These are phyloP conservation scores for Lobophora halterata DNA, from an alignment of 2,888 invertebrate species.

Conservation along the genomic window DNA sequence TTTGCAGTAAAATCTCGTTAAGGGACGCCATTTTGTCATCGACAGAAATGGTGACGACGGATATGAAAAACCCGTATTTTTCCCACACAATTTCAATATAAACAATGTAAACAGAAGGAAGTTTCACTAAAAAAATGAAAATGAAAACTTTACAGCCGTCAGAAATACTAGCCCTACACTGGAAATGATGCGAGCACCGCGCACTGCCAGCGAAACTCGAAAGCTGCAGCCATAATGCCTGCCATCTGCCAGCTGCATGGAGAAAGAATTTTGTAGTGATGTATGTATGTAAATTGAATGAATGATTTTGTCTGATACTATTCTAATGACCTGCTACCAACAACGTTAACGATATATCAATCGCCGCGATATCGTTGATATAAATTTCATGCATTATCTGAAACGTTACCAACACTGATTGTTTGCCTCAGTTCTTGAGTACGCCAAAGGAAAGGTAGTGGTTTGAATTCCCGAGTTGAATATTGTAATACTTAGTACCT, in stretches of 20 bases:
- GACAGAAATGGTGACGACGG: slow-evolving; percentile 78
- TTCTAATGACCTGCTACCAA: too few species aligned
- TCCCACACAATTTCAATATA: slow-evolving; percentile 57
- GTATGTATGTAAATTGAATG: slow-evolving; percentile 9
- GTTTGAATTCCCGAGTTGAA: too few species aligned
- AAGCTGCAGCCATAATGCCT: slow-evolving; percentile 80
- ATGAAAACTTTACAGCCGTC: slow-evolving; percentile 70
- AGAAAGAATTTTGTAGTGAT: slow-evolving; percentile 41
- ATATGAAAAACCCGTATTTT: slow-evolving; percentile 67
- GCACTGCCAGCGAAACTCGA: slow-evolving; percentile 76
- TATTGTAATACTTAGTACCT: too few species aligned
- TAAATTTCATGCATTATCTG: too few species aligned
- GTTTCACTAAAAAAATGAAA: slow-evolving; percentile 71
- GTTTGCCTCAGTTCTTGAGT: too few species aligned
- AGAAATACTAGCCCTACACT: slow-evolving; percentile 69
- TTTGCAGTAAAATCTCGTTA: slow-evolving; percentile 77
- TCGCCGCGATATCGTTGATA: too few species aligned
- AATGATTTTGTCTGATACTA: too few species aligned
- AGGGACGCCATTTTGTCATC: slow-evolving; percentile 82
- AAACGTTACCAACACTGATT: too few species aligned
- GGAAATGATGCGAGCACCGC: slow-evolving; percentile 73
- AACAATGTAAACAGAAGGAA: slow-evolving; percentile 63
- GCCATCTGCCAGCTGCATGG: slow-evolving; percentile 58
- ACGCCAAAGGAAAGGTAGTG: too few species aligned
- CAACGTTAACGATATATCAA: too few species aligned